Evolutionary conservation across 2,888 invertebrate genomes (phyloP), one percentile per base, ranked within the genome.

Genomic region (Dryomyza anilis): DNA sequence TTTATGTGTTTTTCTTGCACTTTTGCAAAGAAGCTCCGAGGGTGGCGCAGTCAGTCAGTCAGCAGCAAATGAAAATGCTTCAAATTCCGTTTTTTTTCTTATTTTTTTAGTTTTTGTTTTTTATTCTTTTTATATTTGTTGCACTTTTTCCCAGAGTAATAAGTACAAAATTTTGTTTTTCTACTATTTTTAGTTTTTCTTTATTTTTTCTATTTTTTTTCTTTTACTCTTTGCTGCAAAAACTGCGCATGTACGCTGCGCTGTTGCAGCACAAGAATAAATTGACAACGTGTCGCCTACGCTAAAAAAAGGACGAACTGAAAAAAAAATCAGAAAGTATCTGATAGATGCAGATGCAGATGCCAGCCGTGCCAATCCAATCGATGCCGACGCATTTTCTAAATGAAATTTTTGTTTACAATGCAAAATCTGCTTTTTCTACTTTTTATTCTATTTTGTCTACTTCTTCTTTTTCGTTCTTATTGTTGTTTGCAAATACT

Each of bases 1-100:
- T 43, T 16, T 16, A 43, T n/a, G n/a, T n/a, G n/a, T n/a, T n/a
- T n/a, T n/a, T n/a, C n/a, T n/a, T n/a, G n/a, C n/a, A n/a, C n/a
- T n/a, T n/a, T 12, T n/a, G 33, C 39, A n/a, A 7, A 39, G 39
- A n/a, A n/a, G 39, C 39, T 3, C 14, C 39, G 39, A 12, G 33
- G 33, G 33, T 33, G 7, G 33, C n/a, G n/a, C n/a, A 7, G 3
- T 39, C 39, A n/a, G 39, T n/a, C n/a, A n/a, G 39, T 39, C 39
- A n/a, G 70, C 79, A 79, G 74, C 79, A 79, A 79, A 79, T 79
- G 80, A 77, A 75, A 79, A 79, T 72, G 76, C 77, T 74, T 76
- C 73, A 78, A 75, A 76, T 73, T 78, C 73, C 29, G 70, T 78
- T 79, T 76, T 78, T 78, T 76, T 76, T 74, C 76, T 76, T 76